Evolutionary conservation across 2,113 vertebrate genomes (phyloP).

Genomic region (Eurypyga helias): DNA sequence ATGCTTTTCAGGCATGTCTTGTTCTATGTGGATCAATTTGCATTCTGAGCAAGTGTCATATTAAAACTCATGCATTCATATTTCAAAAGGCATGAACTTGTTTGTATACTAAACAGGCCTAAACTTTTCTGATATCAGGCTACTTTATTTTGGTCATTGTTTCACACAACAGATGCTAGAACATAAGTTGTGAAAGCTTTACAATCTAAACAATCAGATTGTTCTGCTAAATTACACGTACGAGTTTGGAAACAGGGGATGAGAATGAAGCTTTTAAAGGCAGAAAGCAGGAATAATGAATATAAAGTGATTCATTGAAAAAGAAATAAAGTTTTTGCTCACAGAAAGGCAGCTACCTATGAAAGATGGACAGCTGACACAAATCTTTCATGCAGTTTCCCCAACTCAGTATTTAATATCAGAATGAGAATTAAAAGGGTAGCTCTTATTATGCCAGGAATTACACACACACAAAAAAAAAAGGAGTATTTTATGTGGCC

Average conservation of each 20-base stretch:
- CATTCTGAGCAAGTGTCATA: not conserved
- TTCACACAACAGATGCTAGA: conserved; percentile 3
- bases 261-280: not conserved
- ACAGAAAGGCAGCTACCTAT: not conserved
- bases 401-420: not conserved
- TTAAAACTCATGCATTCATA: not conserved
- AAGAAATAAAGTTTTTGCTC: not conserved
- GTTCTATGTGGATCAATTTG: not conserved
- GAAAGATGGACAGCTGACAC: not conserved
- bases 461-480: not conserved
- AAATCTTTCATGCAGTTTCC: not conserved
- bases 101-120: not conserved
- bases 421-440: not conserved
- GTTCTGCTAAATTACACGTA: not conserved
- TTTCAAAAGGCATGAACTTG: not conserved
- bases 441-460: not conserved
- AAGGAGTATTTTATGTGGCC: not conserved
- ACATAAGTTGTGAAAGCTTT: conserved; percentile 33
- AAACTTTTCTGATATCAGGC: not conserved
- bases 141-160: conserved; percentile 24
- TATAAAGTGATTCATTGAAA: not conserved
- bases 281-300: not conserved
- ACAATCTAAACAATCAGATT: not conserved
- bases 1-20: not conserved
- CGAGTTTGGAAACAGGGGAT: not conserved